phyloP scores from a whole-genome alignment of 2,797 vertebrate genomes.

The Atherinosoma microstoma region DNA sequence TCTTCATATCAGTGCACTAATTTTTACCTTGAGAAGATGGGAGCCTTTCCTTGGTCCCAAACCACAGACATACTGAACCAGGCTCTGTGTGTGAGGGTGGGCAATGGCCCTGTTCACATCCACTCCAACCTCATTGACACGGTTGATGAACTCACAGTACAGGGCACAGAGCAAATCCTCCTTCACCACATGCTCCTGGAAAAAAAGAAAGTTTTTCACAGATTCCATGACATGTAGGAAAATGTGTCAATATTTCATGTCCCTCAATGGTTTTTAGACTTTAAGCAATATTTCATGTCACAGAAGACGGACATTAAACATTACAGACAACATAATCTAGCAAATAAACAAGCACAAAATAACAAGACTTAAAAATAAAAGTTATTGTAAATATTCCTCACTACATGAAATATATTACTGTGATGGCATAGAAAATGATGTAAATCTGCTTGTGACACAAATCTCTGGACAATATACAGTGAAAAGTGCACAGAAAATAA shows the following conservation, averaged over 20 bases:
- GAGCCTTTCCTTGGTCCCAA: constrained; percentile 96
- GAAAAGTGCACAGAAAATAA: neutral
- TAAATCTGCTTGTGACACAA: neutral
- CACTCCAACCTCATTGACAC: constrained; percentile 98
- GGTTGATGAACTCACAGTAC: constrained; percentile 98
- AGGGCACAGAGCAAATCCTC: constrained; percentile 94
- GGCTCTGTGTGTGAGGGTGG: constrained; percentile 95
- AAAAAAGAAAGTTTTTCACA: neutral
- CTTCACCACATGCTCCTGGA: constrained; percentile 96
- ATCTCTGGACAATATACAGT: neutral
- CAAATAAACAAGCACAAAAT: neutral
- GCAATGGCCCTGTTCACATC: constrained; percentile 96
- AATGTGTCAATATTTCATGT: neutral
- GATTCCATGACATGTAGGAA: neutral
- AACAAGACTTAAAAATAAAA: neutral
- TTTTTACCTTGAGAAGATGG: constrained; percentile 94
- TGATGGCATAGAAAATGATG: neutral
- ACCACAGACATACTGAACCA: constrained; percentile 97
- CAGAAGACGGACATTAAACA: neutral
- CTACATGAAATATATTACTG: neutral
- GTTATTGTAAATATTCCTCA: neutral
- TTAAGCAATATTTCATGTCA: neutral
- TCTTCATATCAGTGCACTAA: neutral
- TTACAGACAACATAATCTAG: neutral
- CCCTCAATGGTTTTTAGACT: neutral